These are phyloP conservation scores for Luffia ferchaultella DNA, from an alignment of 2,888 invertebrate species.

Conservation along the genomic window DNA sequence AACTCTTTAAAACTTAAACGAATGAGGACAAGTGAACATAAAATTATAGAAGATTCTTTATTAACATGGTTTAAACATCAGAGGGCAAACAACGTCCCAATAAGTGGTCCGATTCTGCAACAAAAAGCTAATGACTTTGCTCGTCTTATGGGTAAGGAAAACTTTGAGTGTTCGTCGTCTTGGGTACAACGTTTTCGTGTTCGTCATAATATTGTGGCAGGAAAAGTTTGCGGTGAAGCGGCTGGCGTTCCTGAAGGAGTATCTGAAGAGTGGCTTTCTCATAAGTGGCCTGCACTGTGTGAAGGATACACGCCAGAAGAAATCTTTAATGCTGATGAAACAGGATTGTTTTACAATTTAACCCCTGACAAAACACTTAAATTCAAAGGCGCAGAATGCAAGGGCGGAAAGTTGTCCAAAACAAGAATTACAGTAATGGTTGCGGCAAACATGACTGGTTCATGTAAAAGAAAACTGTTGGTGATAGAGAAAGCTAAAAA, in stretches of 20 bases:
- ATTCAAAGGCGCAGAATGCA: conserved; percentile 21
- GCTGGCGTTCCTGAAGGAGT: neutral
- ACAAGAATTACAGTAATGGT: conserved; percentile 22
- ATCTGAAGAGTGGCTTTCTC: conserved; percentile 18
- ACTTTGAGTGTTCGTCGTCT: too few relatives aligned
- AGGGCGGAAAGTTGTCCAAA: conserved; percentile 21
- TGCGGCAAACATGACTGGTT: conserved; percentile 22
- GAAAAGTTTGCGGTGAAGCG: conserved; percentile 1
- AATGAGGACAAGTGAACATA: too few relatives aligned
- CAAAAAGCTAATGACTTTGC: too few relatives aligned
- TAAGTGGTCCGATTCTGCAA: too few relatives aligned
- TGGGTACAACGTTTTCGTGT: too few relatives aligned
- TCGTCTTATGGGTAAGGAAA: too few relatives aligned
- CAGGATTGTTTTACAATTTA: conserved; percentile 23
- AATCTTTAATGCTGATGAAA: conserved; percentile 22
- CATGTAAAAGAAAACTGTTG: conserved; percentile 24
- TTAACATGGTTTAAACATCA: too few relatives aligned
- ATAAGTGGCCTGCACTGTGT: conserved; percentile 18
- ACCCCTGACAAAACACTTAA: conserved; percentile 21
- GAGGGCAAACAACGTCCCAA: too few relatives aligned
- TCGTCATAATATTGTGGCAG: too few relatives aligned
- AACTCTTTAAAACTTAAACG: too few relatives aligned
- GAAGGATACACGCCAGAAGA: conserved; percentile 18
- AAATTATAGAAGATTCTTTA: too few relatives aligned
- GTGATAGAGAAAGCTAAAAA: conserved; percentile 15